Conservation (phyloP, 1,140 invertebrate species). For the Drosophila pruinosa region DNA sequence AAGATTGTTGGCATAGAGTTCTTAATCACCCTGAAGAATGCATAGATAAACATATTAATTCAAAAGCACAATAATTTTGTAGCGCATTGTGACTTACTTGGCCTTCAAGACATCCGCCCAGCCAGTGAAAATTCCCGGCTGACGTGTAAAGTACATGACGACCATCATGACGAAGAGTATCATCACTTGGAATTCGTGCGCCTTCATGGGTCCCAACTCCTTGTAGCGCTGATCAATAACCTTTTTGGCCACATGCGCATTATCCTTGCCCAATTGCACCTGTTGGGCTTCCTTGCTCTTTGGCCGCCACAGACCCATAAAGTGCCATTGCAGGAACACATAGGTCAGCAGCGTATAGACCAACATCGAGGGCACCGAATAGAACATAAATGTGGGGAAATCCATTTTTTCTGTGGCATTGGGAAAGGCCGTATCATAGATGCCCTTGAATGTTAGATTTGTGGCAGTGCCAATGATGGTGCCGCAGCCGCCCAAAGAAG, state of each 20-base stretch:
- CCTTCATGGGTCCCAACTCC: constrained; percentile 90
- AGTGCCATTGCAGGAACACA: constrained; percentile 89
- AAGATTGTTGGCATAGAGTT: constrained; percentile 93
- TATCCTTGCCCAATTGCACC: constrained; percentile 84
- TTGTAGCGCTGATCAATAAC: constrained; percentile 89
- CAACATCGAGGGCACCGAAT: constrained; percentile 86
- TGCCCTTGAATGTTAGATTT: constrained; percentile 93
- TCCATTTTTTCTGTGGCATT: constrained; percentile 86
- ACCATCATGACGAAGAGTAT: constrained; percentile 91
- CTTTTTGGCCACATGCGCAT: constrained; percentile 86
- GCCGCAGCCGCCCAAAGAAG: constrained; percentile 92
- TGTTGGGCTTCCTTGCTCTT: constrained; percentile 85
- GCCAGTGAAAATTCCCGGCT: constrained; percentile 85
- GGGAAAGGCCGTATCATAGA: constrained; percentile 85
- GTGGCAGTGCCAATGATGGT: constrained; percentile 94
- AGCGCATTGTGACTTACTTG: constrained; percentile 45
- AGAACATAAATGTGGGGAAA: constrained; percentile 91
- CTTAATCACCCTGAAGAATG: constrained; percentile 85
- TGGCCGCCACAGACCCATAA: constrained; percentile 88
- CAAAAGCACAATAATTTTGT: not conserved
- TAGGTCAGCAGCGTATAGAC: constrained; percentile 89
- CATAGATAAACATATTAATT: not conserved
- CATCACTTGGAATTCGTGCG: constrained; percentile 91
- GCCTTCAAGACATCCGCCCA: constrained; percentile 64
- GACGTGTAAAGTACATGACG: constrained; percentile 93